phyloP scores from a whole-genome alignment of 30 jellyfish, hydroid and myxozoan genomes.

The Aurelia aurita region DNA sequence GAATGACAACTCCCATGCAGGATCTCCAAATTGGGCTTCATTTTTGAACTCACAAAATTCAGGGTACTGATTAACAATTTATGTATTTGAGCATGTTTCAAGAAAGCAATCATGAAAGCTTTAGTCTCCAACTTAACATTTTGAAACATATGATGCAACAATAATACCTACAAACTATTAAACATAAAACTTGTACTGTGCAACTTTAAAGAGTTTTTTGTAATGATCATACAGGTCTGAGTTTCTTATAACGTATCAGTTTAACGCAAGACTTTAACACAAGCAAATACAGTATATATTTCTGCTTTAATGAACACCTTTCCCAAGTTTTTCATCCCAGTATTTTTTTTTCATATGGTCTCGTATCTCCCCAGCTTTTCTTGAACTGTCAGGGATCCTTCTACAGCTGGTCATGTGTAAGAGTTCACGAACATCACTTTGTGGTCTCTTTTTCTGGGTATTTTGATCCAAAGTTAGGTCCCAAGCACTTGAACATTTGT shows the following conservation, averaged over 20 bases:
- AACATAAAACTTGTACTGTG: constrained; percentile 1
- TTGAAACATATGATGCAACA: too few relatives aligned
- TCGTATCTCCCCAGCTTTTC: constrained; percentile 23
- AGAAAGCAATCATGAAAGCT: not conserved
- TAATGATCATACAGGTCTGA: not conserved
- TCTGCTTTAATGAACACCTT: constrained; percentile 27
- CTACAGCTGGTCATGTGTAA: constrained; percentile 30
- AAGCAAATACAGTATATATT: not conserved
- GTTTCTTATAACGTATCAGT: constrained; percentile 4
- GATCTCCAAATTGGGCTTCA: too few relatives aligned
- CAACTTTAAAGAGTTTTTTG: not conserved
- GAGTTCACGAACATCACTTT: constrained; percentile 24
- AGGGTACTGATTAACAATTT: too few relatives aligned
- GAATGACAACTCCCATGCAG: too few relatives aligned
- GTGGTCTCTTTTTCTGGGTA: constrained; percentile 17
- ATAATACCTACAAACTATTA: not conserved
- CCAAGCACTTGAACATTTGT: constrained; percentile 14
- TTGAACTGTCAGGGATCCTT: constrained; percentile 19
- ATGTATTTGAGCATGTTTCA: too few relatives aligned
- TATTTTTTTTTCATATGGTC: constrained; percentile 5
- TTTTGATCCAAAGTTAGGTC: constrained; percentile 11
- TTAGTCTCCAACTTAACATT: too few relatives aligned
- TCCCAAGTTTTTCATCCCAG: constrained; percentile 43
- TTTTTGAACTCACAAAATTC: too few relatives aligned
- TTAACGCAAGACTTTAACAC: constrained; percentile 17